Evolutionary conservation across 2,113 vertebrate species (phyloP).

Genomic region (Phrynosoma blainvillii): DNA sequence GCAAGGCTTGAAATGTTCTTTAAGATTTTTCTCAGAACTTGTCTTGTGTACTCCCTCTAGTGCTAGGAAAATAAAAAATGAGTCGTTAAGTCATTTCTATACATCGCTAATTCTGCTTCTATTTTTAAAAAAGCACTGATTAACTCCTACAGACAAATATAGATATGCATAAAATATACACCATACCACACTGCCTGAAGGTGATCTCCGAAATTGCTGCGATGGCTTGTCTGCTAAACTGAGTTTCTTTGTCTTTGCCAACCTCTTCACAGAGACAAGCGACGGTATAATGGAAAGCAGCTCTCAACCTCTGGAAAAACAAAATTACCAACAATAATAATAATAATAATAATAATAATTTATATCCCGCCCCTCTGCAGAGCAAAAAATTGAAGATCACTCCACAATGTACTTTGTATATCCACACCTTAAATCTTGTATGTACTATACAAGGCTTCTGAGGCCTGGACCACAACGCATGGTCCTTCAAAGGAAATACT

Average conservation of each 20-base stretch:
- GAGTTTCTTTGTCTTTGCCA: constrained; percentile 68
- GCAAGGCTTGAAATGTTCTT: background rate
- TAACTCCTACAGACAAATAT: background rate
- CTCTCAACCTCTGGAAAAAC: constrained; percentile 85
- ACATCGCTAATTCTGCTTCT: fast-evolving
- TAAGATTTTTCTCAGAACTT: fast-evolving
- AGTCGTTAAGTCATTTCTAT: background rate
- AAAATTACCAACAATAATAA: background rate
- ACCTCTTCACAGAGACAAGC: constrained; percentile 81
- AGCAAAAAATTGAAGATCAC: no score
- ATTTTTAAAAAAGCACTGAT: background rate
- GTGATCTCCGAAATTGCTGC: constrained; percentile 89
- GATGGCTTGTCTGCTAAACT: constrained; percentile 83
- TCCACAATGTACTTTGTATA: no score
- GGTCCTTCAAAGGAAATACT: background rate
- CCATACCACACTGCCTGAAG: constrained; percentile 90
- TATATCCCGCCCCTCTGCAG: no score
- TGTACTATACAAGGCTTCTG: background rate
- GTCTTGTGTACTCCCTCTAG: background rate
- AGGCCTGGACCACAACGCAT: no score
- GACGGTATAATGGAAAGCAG: constrained; percentile 87
- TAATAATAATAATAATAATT: no score
- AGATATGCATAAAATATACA: background rate
- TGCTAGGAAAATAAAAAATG: background rate
- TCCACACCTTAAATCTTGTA: fast-evolving